Evolutionary conservation across 2,888 invertebrate genomes (phyloP).

Genomic region (Ditylenchus weischeri): DNA sequence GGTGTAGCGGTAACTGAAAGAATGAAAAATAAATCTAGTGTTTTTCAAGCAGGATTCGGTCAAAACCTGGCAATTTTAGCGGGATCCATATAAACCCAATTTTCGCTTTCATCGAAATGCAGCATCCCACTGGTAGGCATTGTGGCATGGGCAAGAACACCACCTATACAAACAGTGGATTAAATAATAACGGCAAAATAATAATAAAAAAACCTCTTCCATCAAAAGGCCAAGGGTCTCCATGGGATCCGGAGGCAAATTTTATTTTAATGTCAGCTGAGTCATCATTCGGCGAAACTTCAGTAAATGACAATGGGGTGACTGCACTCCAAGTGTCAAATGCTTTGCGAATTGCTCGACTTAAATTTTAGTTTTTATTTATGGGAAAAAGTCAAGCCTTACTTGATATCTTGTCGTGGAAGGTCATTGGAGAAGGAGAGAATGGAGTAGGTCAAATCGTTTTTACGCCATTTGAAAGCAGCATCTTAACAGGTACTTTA

Average conservation of each 20-base stretch:
- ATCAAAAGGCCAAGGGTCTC: slow-evolving; percentile 57
- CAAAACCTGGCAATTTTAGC: slow-evolving; percentile 42
- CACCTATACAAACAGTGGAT: slow-evolving; percentile 37
- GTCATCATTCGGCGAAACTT: slow-evolving; percentile 41
- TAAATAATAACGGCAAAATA: background rate
- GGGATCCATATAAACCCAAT: slow-evolving; percentile 53
- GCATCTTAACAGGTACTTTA: slow-evolving; percentile 28
- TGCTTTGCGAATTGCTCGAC: slow-evolving; percentile 52
- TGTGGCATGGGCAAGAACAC: slow-evolving; percentile 57
- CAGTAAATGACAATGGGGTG: slow-evolving; percentile 45
- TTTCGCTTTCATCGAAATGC: slow-evolving; percentile 57
- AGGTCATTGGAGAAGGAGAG: slow-evolving; percentile 51
- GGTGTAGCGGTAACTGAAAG: slow-evolving; percentile 38
- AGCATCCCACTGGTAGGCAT: slow-evolving; percentile 56
- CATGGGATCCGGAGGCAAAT: slow-evolving; percentile 51
- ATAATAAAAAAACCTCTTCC: slow-evolving; percentile 39
- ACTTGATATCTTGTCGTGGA: slow-evolving; percentile 45
- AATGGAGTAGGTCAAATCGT: slow-evolving; percentile 52
- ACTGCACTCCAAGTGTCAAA: slow-evolving; percentile 51
- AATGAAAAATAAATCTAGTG: background rate
- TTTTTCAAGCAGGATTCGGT: no score
- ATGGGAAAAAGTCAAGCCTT: background rate
- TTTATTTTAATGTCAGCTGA: slow-evolving; percentile 48
- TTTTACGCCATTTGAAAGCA: slow-evolving; percentile 55
- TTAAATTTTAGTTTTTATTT: slow-evolving; percentile 20